A percentile compares a stretch with the other conserved stretches of the same genome.
These are phyloP conservation scores for Endomychus coccineus DNA, from an alignment of 2,888 invertebrate genomes.

Conservation along the genomic window DNA sequence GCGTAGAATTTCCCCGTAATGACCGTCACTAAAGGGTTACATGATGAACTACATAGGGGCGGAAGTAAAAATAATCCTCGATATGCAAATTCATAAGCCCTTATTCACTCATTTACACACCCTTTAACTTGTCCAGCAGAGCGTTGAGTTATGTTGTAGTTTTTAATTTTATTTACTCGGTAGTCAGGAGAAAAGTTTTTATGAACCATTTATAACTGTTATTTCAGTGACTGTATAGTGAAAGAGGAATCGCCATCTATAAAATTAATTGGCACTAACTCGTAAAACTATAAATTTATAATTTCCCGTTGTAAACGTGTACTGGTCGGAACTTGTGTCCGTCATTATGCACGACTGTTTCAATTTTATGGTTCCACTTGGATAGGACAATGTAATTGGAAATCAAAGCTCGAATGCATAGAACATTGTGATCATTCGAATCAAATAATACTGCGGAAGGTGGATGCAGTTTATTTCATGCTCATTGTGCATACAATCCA, in stretches of 20 bases:
- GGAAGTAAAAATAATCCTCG: constrained; percentile 42
- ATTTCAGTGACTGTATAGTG: constrained; percentile 30
- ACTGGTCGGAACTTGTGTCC: constrained; percentile 21
- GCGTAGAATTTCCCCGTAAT: constrained; percentile 32
- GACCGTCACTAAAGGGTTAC: constrained; percentile 39
- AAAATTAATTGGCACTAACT: constrained; percentile 40
- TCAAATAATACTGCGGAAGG: too few relatives aligned
- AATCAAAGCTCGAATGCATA: constrained; percentile 20
- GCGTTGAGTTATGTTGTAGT: constrained; percentile 10
- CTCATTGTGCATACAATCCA: too few relatives aligned
- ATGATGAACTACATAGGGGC: constrained; percentile 42
- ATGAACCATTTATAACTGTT: constrained; percentile 34
- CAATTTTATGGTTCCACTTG: constrained; percentile 30
- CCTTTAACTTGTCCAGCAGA: constrained; percentile 18
- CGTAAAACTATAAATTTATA: constrained; percentile 40
- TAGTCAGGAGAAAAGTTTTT: constrained; percentile 28
- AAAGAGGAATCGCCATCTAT: constrained; percentile 31
- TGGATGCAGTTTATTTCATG: too few relatives aligned
- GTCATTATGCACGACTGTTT: constrained; percentile 23
- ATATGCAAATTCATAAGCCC: constrained; percentile 42
- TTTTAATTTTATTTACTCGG: constrained; percentile 34
- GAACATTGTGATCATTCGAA: constrained; percentile 8
- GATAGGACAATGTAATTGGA: constrained; percentile 23
- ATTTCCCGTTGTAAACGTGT: constrained; percentile 31
- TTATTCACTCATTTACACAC: constrained; percentile 43